Percentiles rank a stretch among this genome's conserved stretches.
Conservation (phyloP, 1,140 invertebrate species). For the Plutomurus gul region DNA sequence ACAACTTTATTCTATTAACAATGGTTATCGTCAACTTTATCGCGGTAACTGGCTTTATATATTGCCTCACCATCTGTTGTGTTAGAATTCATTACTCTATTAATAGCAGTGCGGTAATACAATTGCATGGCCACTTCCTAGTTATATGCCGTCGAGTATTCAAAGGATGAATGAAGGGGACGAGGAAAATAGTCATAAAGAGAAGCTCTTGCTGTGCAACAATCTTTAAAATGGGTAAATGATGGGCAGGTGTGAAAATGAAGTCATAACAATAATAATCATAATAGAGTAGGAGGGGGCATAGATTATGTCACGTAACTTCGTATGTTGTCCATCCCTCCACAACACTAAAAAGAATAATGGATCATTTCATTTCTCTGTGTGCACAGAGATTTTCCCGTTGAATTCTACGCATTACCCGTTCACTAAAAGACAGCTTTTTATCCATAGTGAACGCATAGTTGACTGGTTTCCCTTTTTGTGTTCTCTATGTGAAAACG, state of each 20-base stretch:
- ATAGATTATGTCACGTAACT: neutral
- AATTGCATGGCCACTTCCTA: neutral
- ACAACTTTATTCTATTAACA: neutral
- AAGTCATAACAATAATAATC: slow-evolving; percentile 50
- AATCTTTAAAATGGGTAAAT: slow-evolving; percentile 8
- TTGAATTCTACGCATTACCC: neutral
- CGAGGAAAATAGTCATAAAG: neutral
- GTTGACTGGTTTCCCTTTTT: too few species aligned
- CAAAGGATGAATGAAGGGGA: neutral
- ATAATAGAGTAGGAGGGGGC: slow-evolving; percentile 32
- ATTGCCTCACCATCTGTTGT: slow-evolving; percentile 14
- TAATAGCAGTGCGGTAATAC: neutral
- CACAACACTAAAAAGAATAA: neutral
- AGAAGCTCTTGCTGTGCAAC: slow-evolving; percentile 10
- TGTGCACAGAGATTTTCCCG: too few species aligned
- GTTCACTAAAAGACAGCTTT: too few species aligned
- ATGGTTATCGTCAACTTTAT: neutral
- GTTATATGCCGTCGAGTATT: neutral
- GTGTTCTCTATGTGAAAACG: too few species aligned
- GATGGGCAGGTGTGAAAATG: slow-evolving; percentile 51
- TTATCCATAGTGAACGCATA: too few species aligned
- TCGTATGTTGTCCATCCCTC: neutral
- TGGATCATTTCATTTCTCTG: neutral
- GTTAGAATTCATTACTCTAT: neutral
- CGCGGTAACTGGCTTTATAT: too few species aligned